Evolutionary conservation across 2,888 invertebrate genomes (phyloP), one percentile per base, ranked within the genome.

Genomic region (Dioctria rufipes): DNA sequence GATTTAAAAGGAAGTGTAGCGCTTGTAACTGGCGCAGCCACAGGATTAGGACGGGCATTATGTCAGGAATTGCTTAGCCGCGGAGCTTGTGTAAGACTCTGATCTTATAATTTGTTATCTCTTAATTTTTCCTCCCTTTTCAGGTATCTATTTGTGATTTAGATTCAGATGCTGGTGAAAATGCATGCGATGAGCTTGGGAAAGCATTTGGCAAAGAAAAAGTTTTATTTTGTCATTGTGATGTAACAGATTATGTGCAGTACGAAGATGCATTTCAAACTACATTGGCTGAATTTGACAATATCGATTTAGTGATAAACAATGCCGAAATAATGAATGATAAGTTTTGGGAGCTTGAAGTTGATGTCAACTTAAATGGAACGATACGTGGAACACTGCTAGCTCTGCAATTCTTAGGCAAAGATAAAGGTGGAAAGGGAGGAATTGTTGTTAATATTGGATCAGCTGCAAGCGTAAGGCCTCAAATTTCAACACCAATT

Each of bases 301-400:
- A 92, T 66, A 90, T 95, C 84, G 95, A 95, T 87, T 93, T 95
- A 83, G 94, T 95, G 11, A 92, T 95, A 83, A 95, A 95, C 88
- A 95, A 95, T 88, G 95, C 95, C 8, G 95, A 95, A 3, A 93
- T 94, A 60, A 93, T 94, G 92, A 94, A 94, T 86, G 94, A 94
- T 86, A 90, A 93, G 84, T 92, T 93, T 85, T 94, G 94, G 94
- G 93, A 94, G 86, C 89, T 94, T 11, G 92, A 94, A 89, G 92
- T 94, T 54, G 94, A 94, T 85, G 93, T 94, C 25, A 95, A 95
- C 89, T 90, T 95, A 88, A 95, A 94, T 86, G 95, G 95, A 3
- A 93, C 94, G 5, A 94, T 95, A 83, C 91, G 94, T 80, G 94
- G 95, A 11, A 93, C 94, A 3, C 88, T 94, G 67, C 89, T 95